Evolutionary conservation across 2,888 invertebrate genomes (phyloP).

Genomic region (Brassicogethes aeneus): DNA sequence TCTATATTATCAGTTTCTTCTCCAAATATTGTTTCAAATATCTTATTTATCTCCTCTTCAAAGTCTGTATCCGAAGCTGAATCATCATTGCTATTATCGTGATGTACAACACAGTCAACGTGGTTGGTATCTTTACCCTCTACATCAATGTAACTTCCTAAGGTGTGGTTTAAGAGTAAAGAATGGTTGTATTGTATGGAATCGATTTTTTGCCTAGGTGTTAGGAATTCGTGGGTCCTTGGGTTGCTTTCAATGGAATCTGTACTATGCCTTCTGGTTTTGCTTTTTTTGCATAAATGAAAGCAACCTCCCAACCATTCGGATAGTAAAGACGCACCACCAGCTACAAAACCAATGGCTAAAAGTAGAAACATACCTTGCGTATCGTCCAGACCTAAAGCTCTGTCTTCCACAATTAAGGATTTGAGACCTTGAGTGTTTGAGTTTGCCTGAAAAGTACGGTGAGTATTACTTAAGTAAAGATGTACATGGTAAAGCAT

Average conservation of each 20-base stretch:
- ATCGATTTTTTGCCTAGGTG: conserved; percentile 26
- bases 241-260: conserved; percentile 32
- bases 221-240: conserved; percentile 28
- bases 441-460: conserved; percentile 39
- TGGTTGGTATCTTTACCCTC: not conserved
- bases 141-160: not conserved
- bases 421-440: conserved; percentile 39
- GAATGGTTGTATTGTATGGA: conserved; percentile 15
- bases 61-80: not conserved
- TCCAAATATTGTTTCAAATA: not conserved
- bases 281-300: conserved; percentile 38
- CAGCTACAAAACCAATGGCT: conserved; percentile 59
- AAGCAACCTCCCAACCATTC: conserved; percentile 66
- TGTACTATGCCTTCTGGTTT: conserved; percentile 10
- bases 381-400: conserved; percentile 68
- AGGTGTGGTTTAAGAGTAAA: not conserved
- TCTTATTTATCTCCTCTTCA: not conserved
- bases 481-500: conserved; percentile 11
- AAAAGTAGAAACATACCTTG: conserved; percentile 75
- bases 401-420: conserved; percentile 54
- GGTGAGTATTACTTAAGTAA: not conserved
- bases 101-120: not conserved
- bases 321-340: conserved; percentile 51
- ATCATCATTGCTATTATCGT: not conserved
- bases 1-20: not conserved